These are phyloP conservation scores for Xiphophorus hellerii DNA, from an alignment of 2,113 vertebrate genomes.

Conservation along the genomic window DNA sequence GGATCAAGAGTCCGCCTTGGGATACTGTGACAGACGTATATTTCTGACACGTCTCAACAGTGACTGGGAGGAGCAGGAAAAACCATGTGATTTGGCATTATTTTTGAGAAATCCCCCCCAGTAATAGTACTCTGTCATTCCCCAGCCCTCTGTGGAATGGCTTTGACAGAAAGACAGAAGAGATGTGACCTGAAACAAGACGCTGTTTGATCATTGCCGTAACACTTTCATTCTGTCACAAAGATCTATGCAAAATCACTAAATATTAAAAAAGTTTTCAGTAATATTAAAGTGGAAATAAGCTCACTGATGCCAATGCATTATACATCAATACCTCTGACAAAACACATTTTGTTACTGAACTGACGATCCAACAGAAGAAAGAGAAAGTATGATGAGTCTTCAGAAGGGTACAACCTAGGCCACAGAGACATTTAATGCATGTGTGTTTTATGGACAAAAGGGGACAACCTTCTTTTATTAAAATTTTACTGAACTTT, in stretches of 20 bases:
- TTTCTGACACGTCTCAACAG: conserved; percentile 69
- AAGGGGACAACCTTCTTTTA: conserved; percentile 12
- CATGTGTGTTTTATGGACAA: conserved; percentile 13
- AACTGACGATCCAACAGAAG: conserved; percentile 71
- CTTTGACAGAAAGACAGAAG: conserved; percentile 73
- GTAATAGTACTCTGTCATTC: conserved; percentile 57
- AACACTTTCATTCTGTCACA: conserved; percentile 81
- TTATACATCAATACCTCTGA: conserved; percentile 80
- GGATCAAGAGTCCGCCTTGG: conserved; percentile 65
- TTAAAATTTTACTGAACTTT: conserved; percentile 23
- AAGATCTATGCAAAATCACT: conserved; percentile 70
- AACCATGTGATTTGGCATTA: conserved; percentile 69
- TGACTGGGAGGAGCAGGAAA: conserved; percentile 53
- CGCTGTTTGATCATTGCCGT: conserved; percentile 77
- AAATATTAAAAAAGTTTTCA: conserved; percentile 76
- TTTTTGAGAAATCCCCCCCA: conserved; percentile 68
- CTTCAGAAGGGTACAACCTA: conserved; percentile 43
- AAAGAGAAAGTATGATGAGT: conserved; percentile 68
- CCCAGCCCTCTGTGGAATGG: conserved; percentile 59
- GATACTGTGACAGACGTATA: conserved; percentile 66
- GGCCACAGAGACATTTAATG: conserved; percentile 47
- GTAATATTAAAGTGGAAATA: conserved; percentile 75
- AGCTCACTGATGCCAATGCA: conserved; percentile 69
- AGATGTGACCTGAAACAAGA: conserved; percentile 79
- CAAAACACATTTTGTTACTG: conserved; percentile 80